These are phyloP conservation scores for Melanogrammus aeglefinus DNA, from an alignment of 2,797 vertebrate genomes.

Conservation along the genomic window DNA sequence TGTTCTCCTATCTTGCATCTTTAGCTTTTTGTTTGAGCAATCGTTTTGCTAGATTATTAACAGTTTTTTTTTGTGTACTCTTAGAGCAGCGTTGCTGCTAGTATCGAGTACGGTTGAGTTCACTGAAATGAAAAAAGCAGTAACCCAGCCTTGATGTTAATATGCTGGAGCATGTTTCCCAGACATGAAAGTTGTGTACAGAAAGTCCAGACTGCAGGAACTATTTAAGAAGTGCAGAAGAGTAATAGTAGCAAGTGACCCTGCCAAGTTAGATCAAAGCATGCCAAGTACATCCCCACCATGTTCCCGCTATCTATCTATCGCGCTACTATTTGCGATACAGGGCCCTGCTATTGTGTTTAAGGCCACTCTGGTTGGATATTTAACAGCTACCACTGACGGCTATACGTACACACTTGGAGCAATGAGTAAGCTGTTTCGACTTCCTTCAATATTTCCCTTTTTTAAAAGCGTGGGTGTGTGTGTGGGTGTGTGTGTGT, in stretches of 20 bases:
- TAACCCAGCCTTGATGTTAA: no score
- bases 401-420: constrained; percentile 30
- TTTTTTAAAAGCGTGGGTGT: constrained; percentile 24
- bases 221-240: constrained; percentile 15
- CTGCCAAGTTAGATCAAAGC: constrained; percentile 33
- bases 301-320: constrained; percentile 10
- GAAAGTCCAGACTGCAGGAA: constrained; percentile 3
- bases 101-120: no score
- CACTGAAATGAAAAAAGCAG: no score
- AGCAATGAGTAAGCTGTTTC: constrained; percentile 38
- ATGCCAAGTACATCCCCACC: constrained; percentile 14
- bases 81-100: no score
- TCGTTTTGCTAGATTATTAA: no score
- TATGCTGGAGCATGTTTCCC: neutral
- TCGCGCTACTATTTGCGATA: constrained; percentile 33
- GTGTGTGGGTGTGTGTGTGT: constrained; percentile 23
- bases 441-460: neutral
- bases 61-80: no score
- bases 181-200: constrained; percentile 1
- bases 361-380: constrained; percentile 36
- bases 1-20: neutral
- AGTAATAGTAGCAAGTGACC: constrained; percentile 16
- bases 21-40: neutral
- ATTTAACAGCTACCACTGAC: constrained; percentile 45
- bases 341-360: constrained; percentile 40